Evolutionary conservation across 2,888 invertebrate genomes (phyloP).

Genomic region (Scaptomyza flava): DNA sequence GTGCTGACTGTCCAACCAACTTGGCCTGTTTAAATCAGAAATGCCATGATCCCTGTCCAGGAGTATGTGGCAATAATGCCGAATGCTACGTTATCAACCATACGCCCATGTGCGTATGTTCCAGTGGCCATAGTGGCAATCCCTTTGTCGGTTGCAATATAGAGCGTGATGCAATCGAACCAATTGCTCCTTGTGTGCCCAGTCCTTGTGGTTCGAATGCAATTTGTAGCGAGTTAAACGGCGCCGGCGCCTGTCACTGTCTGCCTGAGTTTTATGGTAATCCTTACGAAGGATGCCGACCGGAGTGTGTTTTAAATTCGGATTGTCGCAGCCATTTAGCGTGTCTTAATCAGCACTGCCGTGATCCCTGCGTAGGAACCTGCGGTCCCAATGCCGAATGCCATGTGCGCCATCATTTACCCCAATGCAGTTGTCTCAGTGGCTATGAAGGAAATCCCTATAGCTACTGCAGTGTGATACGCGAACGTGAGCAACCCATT

Average conservation of each 20-base stretch:
- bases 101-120: conserved; percentile 87
- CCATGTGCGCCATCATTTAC: conserved; percentile 89
- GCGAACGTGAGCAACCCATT: conserved; percentile 84
- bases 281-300: conserved; percentile 91
- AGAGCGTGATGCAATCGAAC: conserved; percentile 68
- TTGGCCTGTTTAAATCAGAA: conserved; percentile 91
- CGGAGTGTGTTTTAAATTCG: conserved; percentile 90
- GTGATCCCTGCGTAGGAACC: conserved; percentile 91
- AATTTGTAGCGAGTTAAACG: conserved; percentile 87
- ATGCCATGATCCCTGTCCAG: conserved; percentile 90
- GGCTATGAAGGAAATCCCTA: conserved; percentile 92
- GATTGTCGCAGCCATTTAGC: conserved; percentile 90
- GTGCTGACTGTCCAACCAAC: conserved; percentile 90
- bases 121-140: conserved; percentile 86
- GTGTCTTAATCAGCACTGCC: conserved; percentile 89
- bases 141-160: conserved; percentile 84
- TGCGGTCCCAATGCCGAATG: conserved; percentile 91
- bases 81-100: conserved; percentile 87
- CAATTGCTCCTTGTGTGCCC: conserved; percentile 87
- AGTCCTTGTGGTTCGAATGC: conserved; percentile 92
- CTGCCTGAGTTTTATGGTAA: conserved; percentile 90
- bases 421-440: conserved; percentile 88
- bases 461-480: conserved; percentile 86
- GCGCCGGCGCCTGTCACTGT: conserved; percentile 89
- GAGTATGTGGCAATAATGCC: conserved; percentile 88